Evolutionary conservation across 1,140 invertebrate genomes (phyloP).

Genomic region (Drosophila tristis): DNA sequence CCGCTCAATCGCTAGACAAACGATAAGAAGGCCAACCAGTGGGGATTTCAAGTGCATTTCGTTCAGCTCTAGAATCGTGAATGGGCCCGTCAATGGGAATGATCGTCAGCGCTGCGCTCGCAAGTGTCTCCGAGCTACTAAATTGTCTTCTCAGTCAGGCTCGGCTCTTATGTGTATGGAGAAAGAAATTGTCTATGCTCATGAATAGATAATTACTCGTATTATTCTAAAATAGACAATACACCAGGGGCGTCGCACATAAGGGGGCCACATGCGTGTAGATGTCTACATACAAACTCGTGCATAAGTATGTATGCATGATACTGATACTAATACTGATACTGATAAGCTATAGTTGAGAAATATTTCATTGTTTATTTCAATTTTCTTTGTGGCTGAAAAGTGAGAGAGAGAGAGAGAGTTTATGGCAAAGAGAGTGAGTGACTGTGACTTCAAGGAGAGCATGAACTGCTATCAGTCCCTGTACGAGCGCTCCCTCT

Average conservation of each 20-base stretch:
- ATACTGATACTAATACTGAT: background rate
- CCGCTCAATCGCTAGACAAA: conserved; percentile 24
- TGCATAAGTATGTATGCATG: background rate
- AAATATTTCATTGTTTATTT: conserved; percentile 32
- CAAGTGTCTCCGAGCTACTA: conserved; percentile 41
- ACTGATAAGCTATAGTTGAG: conserved; percentile 28
- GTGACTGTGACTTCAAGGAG: background rate
- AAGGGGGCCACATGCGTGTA: background rate
- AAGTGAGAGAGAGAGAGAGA: background rate
- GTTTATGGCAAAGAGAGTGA: background rate
- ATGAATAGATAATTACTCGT: conserved; percentile 28
- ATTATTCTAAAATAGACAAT: conserved; percentile 1
- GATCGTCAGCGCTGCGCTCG: conserved; percentile 11
- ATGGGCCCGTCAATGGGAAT: conserved; percentile 23
- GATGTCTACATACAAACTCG: background rate
- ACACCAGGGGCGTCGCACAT: background rate
- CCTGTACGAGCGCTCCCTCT: conserved; percentile 1
- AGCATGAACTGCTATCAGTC: conserved; percentile 26
- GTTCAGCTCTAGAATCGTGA: conserved; percentile 9
- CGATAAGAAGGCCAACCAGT: conserved; percentile 40
- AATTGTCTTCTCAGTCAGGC: conserved; percentile 34
- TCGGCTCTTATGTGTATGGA: conserved; percentile 39
- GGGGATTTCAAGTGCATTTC: conserved; percentile 46
- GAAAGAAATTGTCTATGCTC: conserved; percentile 38
- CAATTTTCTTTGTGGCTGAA: conserved; percentile 21